Conservation (phyloP, 92 coral and sea anemone species). For the Umimayanthus kanabou region DNA sequence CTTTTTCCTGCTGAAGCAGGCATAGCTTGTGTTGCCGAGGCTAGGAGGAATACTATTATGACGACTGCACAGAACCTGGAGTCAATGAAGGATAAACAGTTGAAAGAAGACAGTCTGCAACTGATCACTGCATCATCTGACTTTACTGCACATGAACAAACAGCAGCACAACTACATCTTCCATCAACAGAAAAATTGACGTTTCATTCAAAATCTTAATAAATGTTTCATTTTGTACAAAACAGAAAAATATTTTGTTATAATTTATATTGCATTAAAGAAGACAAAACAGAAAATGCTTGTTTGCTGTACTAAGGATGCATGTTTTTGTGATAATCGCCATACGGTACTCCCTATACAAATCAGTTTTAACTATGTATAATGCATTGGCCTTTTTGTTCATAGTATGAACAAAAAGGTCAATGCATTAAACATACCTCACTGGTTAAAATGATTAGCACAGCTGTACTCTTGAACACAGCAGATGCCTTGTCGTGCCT, state of each 20-base stretch:
- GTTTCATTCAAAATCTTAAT: background rate
- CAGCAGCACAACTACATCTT: slow-evolving; percentile 29
- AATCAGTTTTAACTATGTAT: too few species aligned
- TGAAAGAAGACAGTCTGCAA: slow-evolving; percentile 62
- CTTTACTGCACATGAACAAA: slow-evolving; percentile 52
- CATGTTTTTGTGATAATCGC: too few species aligned
- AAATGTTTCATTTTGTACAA: background rate
- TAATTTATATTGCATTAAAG: too few species aligned
- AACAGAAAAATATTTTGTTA: background rate
- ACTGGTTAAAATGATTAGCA: too few species aligned
- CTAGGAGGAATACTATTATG: slow-evolving; percentile 46
- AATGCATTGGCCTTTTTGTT: too few species aligned
- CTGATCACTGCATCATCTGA: slow-evolving; percentile 64
- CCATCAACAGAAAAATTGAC: background rate
- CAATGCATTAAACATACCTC: too few species aligned
- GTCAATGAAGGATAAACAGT: slow-evolving; percentile 38
- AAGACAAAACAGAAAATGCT: too few species aligned
- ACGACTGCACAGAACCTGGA: slow-evolving; percentile 46
- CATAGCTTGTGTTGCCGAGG: slow-evolving; percentile 14
- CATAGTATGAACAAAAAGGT: too few species aligned
- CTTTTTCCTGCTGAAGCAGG: slow-evolving; percentile 64
- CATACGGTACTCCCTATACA: too few species aligned
- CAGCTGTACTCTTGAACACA: too few species aligned
- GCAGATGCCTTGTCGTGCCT: too few species aligned
- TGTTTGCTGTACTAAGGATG: too few species aligned